phyloP scores from a whole-genome alignment of 30 jellyfish, hydroid and myxozoan genomes.

The Hydractinia symbiolongicarpus region DNA sequence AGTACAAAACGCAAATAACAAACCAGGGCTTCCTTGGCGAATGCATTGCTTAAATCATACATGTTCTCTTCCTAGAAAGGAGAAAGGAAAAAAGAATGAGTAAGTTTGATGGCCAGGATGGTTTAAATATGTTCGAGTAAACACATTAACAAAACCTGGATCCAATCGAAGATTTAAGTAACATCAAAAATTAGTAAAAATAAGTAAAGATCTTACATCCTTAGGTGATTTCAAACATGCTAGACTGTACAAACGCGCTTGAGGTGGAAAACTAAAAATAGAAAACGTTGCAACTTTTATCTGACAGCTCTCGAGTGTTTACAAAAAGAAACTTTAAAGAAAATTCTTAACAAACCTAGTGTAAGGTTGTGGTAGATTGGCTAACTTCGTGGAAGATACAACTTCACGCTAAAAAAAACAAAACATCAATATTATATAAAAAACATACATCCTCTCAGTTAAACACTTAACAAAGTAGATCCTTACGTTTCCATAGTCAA shows the following conservation, averaged over 20 bases:
- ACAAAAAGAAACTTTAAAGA: not conserved
- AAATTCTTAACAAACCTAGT: constrained; percentile 39
- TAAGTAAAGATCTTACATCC: constrained; percentile 41
- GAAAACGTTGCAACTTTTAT: not conserved
- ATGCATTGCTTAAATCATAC: constrained; percentile 51
- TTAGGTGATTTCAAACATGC: constrained; percentile 69
- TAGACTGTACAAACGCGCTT: constrained; percentile 78
- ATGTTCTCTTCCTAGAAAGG: constrained; percentile 57
- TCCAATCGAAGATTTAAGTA: not conserved
- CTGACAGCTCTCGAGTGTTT: not conserved
- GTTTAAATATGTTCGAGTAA: too few relatives aligned
- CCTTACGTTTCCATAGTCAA: constrained; percentile 86
- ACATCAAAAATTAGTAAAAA: not conserved
- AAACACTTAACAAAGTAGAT: not conserved
- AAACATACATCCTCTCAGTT: not conserved
- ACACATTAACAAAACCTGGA: too few relatives aligned
- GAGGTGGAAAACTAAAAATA: constrained; percentile 59
- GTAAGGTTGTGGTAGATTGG: constrained; percentile 66
- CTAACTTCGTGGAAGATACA: constrained; percentile 62
- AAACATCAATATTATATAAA: not conserved
- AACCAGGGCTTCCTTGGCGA: constrained; percentile 66
- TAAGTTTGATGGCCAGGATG: too few relatives aligned
- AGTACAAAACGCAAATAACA: not conserved
- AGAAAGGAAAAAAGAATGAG: not conserved
- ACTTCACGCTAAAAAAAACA: constrained; percentile 64